A percentile compares a stretch with the other conserved stretches of the same genome.
Evolutionary conservation across 2,888 invertebrate genomes (phyloP).

Genomic region (Deilephila porcellus): DNA sequence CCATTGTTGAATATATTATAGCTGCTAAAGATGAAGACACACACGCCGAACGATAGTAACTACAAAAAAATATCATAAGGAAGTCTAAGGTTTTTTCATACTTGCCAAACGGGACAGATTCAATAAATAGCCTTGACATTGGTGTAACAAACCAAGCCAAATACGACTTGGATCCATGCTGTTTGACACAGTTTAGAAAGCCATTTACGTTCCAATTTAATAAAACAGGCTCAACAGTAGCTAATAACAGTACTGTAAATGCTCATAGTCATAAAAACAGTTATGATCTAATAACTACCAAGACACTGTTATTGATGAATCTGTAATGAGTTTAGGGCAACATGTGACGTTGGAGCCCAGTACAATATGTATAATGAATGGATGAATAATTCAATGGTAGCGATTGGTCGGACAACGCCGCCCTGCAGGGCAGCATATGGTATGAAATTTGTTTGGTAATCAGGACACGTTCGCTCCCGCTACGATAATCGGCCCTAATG

Average conservation of each 20-base stretch:
- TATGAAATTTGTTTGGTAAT: constrained; percentile 59
- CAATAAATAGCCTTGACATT: no score
- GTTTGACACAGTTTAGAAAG: neutral
- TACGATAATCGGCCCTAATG: constrained; percentile 73
- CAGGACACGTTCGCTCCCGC: constrained; percentile 68
- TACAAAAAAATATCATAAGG: neutral
- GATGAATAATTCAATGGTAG: constrained; percentile 60
- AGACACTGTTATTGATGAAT: constrained; percentile 19
- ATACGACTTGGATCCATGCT: neutral
- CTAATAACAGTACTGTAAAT: neutral
- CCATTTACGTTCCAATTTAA: neutral
- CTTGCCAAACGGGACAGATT: no score
- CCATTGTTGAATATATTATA: neutral
- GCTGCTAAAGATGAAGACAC: neutral
- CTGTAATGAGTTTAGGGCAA: constrained; percentile 12
- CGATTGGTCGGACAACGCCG: constrained; percentile 52
- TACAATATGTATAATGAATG: constrained; percentile 36
- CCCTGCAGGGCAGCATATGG: constrained; percentile 58
- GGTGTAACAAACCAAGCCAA: no score
- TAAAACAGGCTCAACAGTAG: neutral
- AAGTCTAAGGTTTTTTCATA: neutral
- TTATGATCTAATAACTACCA: neutral
- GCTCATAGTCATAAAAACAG: constrained; percentile 4
- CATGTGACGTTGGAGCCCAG: neutral
- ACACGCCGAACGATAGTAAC: neutral